Base-by-base conservation (phyloP, 2,797 vertebrate genomes). In the Xyrichtys novacula region DNA sequence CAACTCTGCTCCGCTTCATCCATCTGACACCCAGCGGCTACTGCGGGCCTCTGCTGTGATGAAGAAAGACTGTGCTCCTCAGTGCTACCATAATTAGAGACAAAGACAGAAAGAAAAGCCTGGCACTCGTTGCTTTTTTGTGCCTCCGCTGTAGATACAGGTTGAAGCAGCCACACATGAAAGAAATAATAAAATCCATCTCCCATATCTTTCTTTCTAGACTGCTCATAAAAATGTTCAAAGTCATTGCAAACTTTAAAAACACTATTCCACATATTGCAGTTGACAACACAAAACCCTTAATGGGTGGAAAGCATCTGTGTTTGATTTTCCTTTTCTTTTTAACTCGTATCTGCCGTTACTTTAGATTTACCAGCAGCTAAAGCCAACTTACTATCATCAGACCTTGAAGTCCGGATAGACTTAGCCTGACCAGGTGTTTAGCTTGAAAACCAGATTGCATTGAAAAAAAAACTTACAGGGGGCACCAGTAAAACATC, bases 11-110 rank as follows among this genome's bases (percentile, higher is more conserved):
- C 59, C 2, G 14, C 68, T 74, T 67, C 69, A 69, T 86, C 74
- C 78, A 69, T 89, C 81, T 82, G 74, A 87, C 81, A 86, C 87
- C 84, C 75, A 71, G 72, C 69, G 44, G 81, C 85, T 81, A 79
- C 81, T 74, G 81, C 64, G 20, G 54, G 72, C 79, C 65, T 82
- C 71, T 71, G 78, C 81, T 66, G 80, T 39, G 62, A 68, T 65
- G 42, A 83, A 77, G 76, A 80, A 70, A 85, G 66, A 78, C 72
- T 36, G 48, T 53, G 66, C 73, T 78, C 66, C 61, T 81, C 68
- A 73, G 64, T 4, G 28, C 74, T 78, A 46, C 69, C 74, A 78
- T 81, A 76, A 88, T 89, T 85, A 85, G 68, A 88, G 56, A 87
- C 83, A 75, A 86, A 84, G 65, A 61, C 52, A 49, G 48, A 81